Base-by-base conservation (phyloP, 2,113 vertebrate genomes). In the Pterocles gutturalis region DNA sequence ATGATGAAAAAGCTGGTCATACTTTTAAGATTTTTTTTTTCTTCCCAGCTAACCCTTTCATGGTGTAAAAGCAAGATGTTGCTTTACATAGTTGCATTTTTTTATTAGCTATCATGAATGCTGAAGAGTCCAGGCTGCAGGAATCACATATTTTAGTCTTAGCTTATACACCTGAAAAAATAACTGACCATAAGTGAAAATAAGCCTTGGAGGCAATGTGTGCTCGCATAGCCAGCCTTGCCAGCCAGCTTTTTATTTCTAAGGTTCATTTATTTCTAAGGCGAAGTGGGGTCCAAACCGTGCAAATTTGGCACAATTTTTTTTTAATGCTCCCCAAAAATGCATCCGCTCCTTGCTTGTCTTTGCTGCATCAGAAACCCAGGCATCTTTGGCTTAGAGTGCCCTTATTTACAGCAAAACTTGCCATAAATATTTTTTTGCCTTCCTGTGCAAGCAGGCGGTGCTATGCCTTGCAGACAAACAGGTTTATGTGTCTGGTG, bases 101-200 rank as follows among this genome's bases (percentile, higher is more conserved):
- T n/a, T n/a, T 16, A 36, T n/a, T 67, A n/a, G 17, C 41, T 67
- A 15, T 54, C 29, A 60, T 38, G 28, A 4, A 26, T 13, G 10
- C 22, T 33, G 43, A 25, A n/a, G 15, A 41, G 45, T 24, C 51
- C 2, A 0, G 8, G 29, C 20, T 80, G 26, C 5, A 7, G 17
- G 26, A 38, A 24, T 7, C 11, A n/a, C 11, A 17, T 41, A 13
- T 58, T 51, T 21, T 66, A 26, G 9, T 79, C 20, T 53, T 20
- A 34, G 24, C 4, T 72, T 46, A 14, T 11, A n/a, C 8, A 29
- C 24, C 58, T 53, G 65, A 24, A 73, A 31, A 54, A 41, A 12
- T 21, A 58, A 38, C 10, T 29, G 75, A 31, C 13, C 13, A 10
- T 16, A 21, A 8, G 10, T 41, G 38, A 41, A 41, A 41, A 41